Conservation (phyloP, 2,797 vertebrate genomes). For the Scolopax bukidnonensis region DNA sequence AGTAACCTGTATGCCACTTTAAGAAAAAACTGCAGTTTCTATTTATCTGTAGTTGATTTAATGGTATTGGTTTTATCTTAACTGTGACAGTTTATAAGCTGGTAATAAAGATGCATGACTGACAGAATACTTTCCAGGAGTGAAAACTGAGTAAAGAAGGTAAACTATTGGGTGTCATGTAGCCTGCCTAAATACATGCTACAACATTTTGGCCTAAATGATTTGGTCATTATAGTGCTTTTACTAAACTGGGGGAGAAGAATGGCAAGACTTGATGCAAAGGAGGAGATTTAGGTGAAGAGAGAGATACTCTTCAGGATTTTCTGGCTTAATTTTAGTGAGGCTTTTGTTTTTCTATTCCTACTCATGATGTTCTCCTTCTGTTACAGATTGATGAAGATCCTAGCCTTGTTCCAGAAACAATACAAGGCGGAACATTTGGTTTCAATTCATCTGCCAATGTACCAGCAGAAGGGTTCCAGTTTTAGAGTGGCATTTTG, state of each 20-base stretch:
- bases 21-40: neutral
- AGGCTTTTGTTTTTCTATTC: neutral
- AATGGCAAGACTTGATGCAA: neutral
- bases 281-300: neutral
- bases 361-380: rapidly evolving
- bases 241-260: rapidly evolving
- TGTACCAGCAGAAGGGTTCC: slow-evolving; percentile 99
- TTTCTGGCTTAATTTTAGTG: neutral
- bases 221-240: rapidly evolving
- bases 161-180: rapidly evolving
- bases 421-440: slow-evolving; percentile 97
- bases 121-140: neutral
- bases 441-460: slow-evolving; percentile 99
- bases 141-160: rapidly evolving
- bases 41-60: neutral
- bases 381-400: slow-evolving; percentile 94
- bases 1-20: neutral
- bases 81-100: neutral
- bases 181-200: neutral
- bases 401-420: slow-evolving; percentile 95
- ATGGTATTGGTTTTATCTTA: neutral
- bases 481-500: slow-evolving; percentile 95
- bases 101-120: neutral
- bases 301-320: neutral
- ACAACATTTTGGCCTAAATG: rapidly evolving